Evolutionary conservation across 2,888 invertebrate genomes (phyloP), one percentile per base, ranked within the genome.

Genomic region (Zele albiditarsus): DNA sequence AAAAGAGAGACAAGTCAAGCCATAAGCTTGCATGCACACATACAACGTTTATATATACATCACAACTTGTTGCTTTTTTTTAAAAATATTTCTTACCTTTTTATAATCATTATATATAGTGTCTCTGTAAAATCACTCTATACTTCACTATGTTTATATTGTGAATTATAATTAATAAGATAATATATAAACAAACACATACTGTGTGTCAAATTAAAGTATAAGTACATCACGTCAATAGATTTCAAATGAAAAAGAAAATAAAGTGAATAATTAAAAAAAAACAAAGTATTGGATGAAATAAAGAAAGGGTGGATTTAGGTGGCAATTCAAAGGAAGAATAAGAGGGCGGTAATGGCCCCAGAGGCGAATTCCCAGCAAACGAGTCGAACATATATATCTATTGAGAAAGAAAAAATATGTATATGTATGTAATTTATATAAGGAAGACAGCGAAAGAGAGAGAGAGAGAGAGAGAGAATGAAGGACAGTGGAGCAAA

Each of bases 331-430:
- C 27, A 70, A 65, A 75, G 71, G 74, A 74, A 74, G 75, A 77
- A 78, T 75, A 77, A 79, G 79, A 80, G 77, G 78, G 78, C 77
- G 78, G 78, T 79, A 82, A 84, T 81, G 80, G 81, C 80, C 83
- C 82, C 79, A 79, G 76, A 80, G 83, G 83, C 82, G 79, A 84
- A 84, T 84, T 84, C 83, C 81, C 82, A 78, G 77, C 81, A 80
- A 82, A 79, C 82, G 78, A 77, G 78, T 79, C 77, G 72, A 75
- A 76, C 77, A 72, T 78, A 77, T 78, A 79, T 79, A 79, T 76
- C 73, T 74, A 68, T 76, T 38, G 74, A 78, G 77, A 80, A 74
- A 77, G 77, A 71, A 77, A 75, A 77, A 80, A 80, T 25, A 33
- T 66, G 58, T 57, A 46, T 62, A 12, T 38, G 12, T 53, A 77